A percentile compares a stretch with the other conserved stretches of the same genome.
These are phyloP conservation scores for Sarotherodon lohbergeri DNA, from an alignment of 2,113 vertebrate species.

Conservation along the genomic window DNA sequence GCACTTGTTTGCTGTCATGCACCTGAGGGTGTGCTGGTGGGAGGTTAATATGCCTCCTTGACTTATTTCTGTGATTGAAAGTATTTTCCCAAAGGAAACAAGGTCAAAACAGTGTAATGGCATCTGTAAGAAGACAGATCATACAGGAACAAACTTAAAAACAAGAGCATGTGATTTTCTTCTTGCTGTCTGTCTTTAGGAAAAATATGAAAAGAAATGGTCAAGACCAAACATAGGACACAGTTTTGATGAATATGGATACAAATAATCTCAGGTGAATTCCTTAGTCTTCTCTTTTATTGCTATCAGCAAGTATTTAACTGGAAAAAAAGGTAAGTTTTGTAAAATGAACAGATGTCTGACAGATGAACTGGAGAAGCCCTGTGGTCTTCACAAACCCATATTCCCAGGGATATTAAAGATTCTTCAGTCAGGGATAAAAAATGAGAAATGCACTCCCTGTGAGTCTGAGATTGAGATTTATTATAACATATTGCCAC, in stretches of 20 bases:
- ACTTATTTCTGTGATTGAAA: slow-evolving; percentile 20
- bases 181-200: not conserved
- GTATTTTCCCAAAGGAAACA: slow-evolving; percentile 14
- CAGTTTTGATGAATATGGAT: not conserved
- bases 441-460: slow-evolving; percentile 13
- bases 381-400: not conserved
- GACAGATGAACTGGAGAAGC: slow-evolving; percentile 13
- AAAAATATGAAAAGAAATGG: not conserved
- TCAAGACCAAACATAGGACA: not conserved
- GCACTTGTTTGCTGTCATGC: not conserved
- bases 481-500: slow-evolving; percentile 29
- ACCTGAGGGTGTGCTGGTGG: not conserved
- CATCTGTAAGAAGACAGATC: not conserved
- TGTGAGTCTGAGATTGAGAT: slow-evolving; percentile 1
- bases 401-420: slow-evolving; percentile 15
- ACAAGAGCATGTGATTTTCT: not conserved
- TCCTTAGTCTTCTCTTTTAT: not conserved
- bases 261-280: not conserved
- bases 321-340: not conserved
- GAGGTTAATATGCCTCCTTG: slow-evolving; percentile 42
- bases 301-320: not conserved
- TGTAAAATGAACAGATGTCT: not conserved
- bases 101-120: slow-evolving; percentile 19
- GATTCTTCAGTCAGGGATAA: slow-evolving; percentile 4
- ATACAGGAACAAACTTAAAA: not conserved